Evolutionary conservation across 2,797 vertebrate species (phyloP).

Genomic region (Cygnus olor): DNA sequence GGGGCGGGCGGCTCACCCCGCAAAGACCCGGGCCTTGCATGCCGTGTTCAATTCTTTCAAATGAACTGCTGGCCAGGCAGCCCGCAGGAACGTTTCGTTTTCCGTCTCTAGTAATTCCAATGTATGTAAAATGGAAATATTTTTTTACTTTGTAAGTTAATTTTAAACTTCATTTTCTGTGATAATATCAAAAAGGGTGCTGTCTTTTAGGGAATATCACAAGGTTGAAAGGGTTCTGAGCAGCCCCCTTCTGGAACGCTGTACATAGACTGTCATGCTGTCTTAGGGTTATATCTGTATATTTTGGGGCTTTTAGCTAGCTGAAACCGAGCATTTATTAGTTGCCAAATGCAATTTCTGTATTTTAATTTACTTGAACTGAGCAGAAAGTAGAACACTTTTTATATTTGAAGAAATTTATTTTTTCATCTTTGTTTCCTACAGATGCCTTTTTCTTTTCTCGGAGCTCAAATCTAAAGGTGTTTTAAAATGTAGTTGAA

Average conservation of each 20-base stretch:
- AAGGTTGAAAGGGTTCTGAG: background rate
- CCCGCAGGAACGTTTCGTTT: constrained; percentile 40
- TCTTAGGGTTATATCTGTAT: constrained; percentile 83
- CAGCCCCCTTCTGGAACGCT: constrained; percentile 60
- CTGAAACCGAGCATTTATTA: constrained; percentile 55
- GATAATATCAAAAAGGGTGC: constrained; percentile 61
- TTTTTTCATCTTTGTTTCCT: constrained; percentile 74
- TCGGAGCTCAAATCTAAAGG: constrained; percentile 42
- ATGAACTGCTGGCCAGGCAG: constrained; percentile 67
- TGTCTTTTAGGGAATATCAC: constrained; percentile 39
- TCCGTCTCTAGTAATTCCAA: constrained; percentile 67
- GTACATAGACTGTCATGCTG: constrained; percentile 54
- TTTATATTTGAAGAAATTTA: constrained; percentile 74
- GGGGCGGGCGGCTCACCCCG: too few species aligned
- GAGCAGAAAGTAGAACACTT: constrained; percentile 61
- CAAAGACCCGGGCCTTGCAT: background rate
- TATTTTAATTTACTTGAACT: constrained; percentile 79
- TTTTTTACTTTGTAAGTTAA: constrained; percentile 64
- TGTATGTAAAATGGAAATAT: constrained; percentile 20
- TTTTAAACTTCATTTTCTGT: constrained; percentile 60
- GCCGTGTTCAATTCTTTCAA: background rate
- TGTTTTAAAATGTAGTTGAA: constrained; percentile 55
- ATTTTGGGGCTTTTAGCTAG: constrained; percentile 78
- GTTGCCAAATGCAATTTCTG: constrained; percentile 41
- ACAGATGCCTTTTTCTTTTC: constrained; percentile 59